Evolutionary conservation across 2,888 invertebrate species (phyloP), one percentile per base, ranked within the genome.

Genomic region (Lasioglossum morio): DNA sequence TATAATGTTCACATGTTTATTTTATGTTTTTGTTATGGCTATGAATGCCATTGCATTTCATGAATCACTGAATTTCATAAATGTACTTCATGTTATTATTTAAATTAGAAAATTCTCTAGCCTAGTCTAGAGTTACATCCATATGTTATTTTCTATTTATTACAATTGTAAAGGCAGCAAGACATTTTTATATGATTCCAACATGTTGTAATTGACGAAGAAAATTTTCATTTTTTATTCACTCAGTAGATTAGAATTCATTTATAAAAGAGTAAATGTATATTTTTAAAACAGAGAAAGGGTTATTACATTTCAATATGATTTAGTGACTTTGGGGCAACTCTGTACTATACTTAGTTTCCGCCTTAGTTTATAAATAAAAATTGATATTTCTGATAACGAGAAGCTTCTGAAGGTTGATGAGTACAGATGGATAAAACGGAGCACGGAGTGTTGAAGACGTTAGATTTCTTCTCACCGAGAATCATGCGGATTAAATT

Each of bases 401-500:
- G 10, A 53, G 53, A 10, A 53, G 53, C 2, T n/a, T 53, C n/a
- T n/a, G 10, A n/a, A 53, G 53, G 19, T 30, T 30, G 4, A 23
- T 0, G 34, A 19, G 30, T 10, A 4, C 30, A 23, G 66, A 19
- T 10, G 4, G 14, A 63, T 19, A 30, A 37, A 69, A 37, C 37
- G 69, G 23, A 12, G 69, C 37, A 10, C n/a, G 23, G 2, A 10
- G 4, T 3, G 34, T 1, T 5, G n/a, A n/a, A 40, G 70, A 40
- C 37, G n/a, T 12, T n/a, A n/a, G 37, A 23, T 37, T 40, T n/a
- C 5, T 40, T 70, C 40, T 70, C n/a, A 27, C 70, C 23, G 12
- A 40, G 70, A n/a, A 30, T 72, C 72, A 16, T n/a, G 5, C 16
- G 43, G 43, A 27, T 72, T 72, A 72, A 72, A 72, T 75, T 60